Conservation (phyloP, 2,113 vertebrate genomes). For the Odocoileus hemionus region DNA sequence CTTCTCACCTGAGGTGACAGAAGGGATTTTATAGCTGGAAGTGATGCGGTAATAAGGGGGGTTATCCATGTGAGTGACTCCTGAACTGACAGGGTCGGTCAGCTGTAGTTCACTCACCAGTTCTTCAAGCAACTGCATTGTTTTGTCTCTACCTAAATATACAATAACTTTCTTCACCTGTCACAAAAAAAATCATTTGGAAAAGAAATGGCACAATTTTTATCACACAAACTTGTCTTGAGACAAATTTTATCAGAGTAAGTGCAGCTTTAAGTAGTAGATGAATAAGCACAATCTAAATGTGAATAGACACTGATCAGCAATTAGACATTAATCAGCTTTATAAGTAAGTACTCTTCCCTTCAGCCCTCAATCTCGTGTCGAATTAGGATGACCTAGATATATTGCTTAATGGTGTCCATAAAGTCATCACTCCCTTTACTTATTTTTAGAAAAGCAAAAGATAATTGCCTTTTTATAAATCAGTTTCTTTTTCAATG, state of each 20-base stretch:
- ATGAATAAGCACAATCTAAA: neutral
- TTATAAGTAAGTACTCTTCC: neutral
- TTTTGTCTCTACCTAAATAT: conserved; percentile 98
- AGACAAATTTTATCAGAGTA: neutral
- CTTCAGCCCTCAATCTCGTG: neutral
- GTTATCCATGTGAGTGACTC: conserved; percentile 98
- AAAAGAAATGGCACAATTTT: neutral
- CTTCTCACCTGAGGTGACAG: conserved; percentile 95
- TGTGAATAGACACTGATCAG: neutral
- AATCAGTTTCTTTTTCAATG: neutral
- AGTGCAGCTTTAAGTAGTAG: neutral
- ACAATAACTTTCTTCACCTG: conserved; percentile 99
- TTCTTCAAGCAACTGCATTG: conserved; percentile 97
- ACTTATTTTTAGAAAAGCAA: neutral
- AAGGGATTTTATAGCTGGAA: conserved; percentile 96
- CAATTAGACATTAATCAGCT: neutral
- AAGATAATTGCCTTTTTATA: neutral
- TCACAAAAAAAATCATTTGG: neutral
- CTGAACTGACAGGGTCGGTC: conserved; percentile 93
- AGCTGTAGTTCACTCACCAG: conserved; percentile 95
- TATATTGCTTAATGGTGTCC: neutral
- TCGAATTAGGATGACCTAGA: neutral
- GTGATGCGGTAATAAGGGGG: conserved; percentile 97
- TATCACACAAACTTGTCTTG: neutral
- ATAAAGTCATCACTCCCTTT: neutral